These are phyloP conservation scores for Melolontha melolontha DNA, from an alignment of 2,888 invertebrate species.

Conservation along the genomic window DNA sequence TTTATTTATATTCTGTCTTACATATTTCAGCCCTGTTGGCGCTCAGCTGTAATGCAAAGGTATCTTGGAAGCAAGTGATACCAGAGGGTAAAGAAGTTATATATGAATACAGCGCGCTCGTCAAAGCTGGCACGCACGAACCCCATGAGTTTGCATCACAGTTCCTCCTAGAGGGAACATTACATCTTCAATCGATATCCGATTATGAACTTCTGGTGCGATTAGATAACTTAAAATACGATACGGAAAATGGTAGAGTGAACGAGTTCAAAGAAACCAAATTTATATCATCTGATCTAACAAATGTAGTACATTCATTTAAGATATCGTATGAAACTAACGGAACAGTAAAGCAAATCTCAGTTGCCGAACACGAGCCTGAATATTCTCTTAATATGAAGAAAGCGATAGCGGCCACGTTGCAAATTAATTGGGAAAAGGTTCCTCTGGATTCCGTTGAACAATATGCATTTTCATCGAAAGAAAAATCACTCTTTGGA, in stretches of 20 bases:
- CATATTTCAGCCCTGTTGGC: conserved; percentile 41
- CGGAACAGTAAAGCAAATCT: conserved; percentile 58
- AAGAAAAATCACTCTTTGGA: conserved; percentile 63
- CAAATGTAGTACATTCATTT: conserved; percentile 26
- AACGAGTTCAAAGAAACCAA: conserved; percentile 17
- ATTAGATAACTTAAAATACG: conserved; percentile 57
- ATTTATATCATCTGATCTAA: conserved; percentile 17
- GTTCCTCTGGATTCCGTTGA: conserved; percentile 50
- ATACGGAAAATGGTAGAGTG: conserved; percentile 58
- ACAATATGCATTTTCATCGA: conserved; percentile 55
- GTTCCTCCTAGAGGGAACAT: conserved; percentile 58
- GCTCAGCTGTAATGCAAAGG: conserved; percentile 10
- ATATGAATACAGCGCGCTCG: conserved; percentile 62
- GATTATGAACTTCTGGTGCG: conserved; percentile 56
- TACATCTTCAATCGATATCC: conserved; percentile 57
- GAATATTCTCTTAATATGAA: conserved; percentile 64
- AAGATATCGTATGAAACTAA: conserved; percentile 47
- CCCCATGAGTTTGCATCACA: conserved; percentile 60
- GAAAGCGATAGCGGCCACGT: conserved; percentile 62
- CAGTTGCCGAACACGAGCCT: conserved; percentile 56
- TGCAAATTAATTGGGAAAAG: conserved; percentile 61
- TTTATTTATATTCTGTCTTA: too few species aligned
- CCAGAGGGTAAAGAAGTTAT: conserved; percentile 68
- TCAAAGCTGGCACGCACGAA: conserved; percentile 60
- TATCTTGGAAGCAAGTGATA: conserved; percentile 46